These are phyloP conservation scores for Drosophila mulleri DNA, from an alignment of 2,888 invertebrate species.

Conservation along the genomic window DNA sequence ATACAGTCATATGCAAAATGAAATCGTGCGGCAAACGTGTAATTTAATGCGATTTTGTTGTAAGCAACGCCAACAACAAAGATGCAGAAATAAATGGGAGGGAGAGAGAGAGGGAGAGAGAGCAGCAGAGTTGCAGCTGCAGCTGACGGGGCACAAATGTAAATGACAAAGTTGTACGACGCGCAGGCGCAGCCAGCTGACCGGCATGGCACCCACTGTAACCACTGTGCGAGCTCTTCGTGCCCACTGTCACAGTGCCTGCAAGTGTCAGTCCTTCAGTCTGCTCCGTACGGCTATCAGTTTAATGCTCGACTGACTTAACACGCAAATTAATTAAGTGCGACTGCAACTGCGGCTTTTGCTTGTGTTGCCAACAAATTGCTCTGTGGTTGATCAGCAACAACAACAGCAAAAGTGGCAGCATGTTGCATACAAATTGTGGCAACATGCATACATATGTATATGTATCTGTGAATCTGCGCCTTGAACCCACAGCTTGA, in stretches of 20 bases:
- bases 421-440: slow-evolving; percentile 65
- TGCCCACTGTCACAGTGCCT: slow-evolving; percentile 13
- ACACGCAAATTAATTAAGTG: slow-evolving; percentile 70
- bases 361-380: slow-evolving; percentile 56
- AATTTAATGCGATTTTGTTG: slow-evolving; percentile 69
- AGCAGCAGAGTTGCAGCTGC: background rate
- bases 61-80: slow-evolving; percentile 56
- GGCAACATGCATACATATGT: slow-evolving; percentile 48
- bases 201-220: slow-evolving; percentile 11
- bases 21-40: slow-evolving; percentile 60
- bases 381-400: slow-evolving; percentile 52
- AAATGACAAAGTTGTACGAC: slow-evolving; percentile 44
- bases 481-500: slow-evolving; percentile 32
- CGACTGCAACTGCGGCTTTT: slow-evolving; percentile 36
- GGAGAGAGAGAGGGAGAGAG: background rate
- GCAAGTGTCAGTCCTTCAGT: slow-evolving; percentile 17
- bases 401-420: slow-evolving; percentile 31
- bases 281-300: slow-evolving; percentile 43
- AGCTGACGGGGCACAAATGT: slow-evolving; percentile 22
- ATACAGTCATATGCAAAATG: slow-evolving; percentile 44
- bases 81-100: background rate
- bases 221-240: background rate
- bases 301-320: slow-evolving; percentile 62
- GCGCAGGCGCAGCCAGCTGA: slow-evolving; percentile 41
- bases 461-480: slow-evolving; percentile 15